Evolutionary conservation across 2,113 vertebrate species (phyloP), one percentile per base, ranked within the genome.

Genomic region (Chitala chitala): DNA sequence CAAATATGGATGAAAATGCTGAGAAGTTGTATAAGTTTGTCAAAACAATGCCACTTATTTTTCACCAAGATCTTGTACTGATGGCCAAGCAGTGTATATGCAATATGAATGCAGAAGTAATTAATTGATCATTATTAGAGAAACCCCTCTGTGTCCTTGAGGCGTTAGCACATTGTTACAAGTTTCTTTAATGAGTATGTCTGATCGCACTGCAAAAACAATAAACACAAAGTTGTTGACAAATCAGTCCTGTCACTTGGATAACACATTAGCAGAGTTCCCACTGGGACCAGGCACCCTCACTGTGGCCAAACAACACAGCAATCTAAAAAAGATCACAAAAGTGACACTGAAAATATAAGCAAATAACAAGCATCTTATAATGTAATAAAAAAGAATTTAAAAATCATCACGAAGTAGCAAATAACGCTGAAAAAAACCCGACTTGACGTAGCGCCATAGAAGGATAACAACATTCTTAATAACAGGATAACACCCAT

Each of bases 61-160:
- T 44, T 66, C 36, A 46, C n/a, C n/a, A n/a, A n/a, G n/a, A n/a
- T n/a, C n/a, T n/a, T n/a, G n/a, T n/a, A n/a, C n/a, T n/a, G n/a
- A n/a, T n/a, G n/a, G n/a, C n/a, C n/a, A n/a, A n/a, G 26, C 22
- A 48, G 46, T 24, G 64, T 68, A 68, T 46, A 26, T 48, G 46
- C 29, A 46, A 68, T 68, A 42, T 46, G 46, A 68, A 68, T 68
- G 64, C 12, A 15, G 24, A 46, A 46, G 64, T 26, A 68, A 68
- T 46, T 68, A 68, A 68, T 48, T 68, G 64, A 48, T 68, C 40
- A 68, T 42, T 22, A 46, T 68, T 68, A 48, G 22, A 68, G 64
- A 48, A 68, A 69, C 31, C 48, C 46, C 29, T 69, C 68, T 33
- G 36, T 44, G 24, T 68, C 64, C 64, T 68, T 24, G 64, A 68